phyloP scores from a whole-genome alignment of 1,140 invertebrate genomes.

The Phymastichus coffea region DNA sequence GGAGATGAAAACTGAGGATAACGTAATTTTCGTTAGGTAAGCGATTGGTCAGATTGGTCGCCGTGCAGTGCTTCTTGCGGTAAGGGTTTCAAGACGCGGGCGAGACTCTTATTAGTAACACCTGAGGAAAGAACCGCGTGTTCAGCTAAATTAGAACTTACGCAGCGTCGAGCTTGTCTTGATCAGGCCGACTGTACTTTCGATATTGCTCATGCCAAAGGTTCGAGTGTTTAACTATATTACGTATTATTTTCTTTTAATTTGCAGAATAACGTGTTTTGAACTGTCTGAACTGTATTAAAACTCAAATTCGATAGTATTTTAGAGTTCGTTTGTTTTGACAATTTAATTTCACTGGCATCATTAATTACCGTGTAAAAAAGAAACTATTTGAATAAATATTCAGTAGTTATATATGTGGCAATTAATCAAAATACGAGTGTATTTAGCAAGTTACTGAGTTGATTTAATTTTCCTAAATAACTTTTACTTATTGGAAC shows the following conservation, averaged over 20 bases:
- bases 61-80: constrained; percentile 74
- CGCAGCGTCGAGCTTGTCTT: constrained; percentile 66
- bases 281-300: too few species aligned
- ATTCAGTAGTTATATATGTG: too few species aligned
- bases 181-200: constrained; percentile 68
- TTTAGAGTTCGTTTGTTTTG: too few species aligned
- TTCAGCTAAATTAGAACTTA: constrained; percentile 61
- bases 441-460: too few species aligned
- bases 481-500: too few species aligned
- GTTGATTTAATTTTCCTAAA: too few species aligned
- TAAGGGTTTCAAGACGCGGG: constrained; percentile 69
- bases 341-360: too few species aligned
- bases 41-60: constrained; percentile 72
- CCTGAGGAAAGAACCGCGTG: constrained; percentile 62
- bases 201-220: constrained; percentile 72
- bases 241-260: background rate
- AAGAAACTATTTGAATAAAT: too few species aligned
- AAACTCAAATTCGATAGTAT: too few species aligned
- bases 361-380: too few species aligned
- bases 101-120: constrained; percentile 66
- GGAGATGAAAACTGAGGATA: background rate
- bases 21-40: constrained; percentile 51
- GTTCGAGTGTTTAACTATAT: constrained; percentile 44
- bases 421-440: too few species aligned
- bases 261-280: too few species aligned